Conservation (phyloP, 1,140 invertebrate genomes). For the Archivesica marissinica region DNA sequence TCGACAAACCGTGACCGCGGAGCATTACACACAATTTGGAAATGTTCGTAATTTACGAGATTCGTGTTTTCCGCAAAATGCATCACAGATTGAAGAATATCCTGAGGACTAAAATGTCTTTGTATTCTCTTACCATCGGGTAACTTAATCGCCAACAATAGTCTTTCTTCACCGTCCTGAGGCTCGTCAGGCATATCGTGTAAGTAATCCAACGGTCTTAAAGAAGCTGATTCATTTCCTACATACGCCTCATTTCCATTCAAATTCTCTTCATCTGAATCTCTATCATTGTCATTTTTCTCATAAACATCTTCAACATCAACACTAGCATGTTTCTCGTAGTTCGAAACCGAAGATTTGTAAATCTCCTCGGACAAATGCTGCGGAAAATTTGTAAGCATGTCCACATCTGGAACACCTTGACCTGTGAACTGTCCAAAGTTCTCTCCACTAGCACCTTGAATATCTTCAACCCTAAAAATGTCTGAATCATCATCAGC, state of each 20-base stretch:
- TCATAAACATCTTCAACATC: not conserved
- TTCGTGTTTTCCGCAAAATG: slow-evolving; percentile 54
- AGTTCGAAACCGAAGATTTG: slow-evolving; percentile 22
- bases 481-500: slow-evolving; percentile 34
- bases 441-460: slow-evolving; percentile 32
- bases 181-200: slow-evolving; percentile 40
- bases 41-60: slow-evolving; percentile 30
- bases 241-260: not conserved
- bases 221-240: not conserved
- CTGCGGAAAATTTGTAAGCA: slow-evolving; percentile 36
- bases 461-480: slow-evolving; percentile 47
- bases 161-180: not conserved
- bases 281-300: not conserved
- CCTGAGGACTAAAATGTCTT: slow-evolving; percentile 39
- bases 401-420: slow-evolving; percentile 24
- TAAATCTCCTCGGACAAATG: slow-evolving; percentile 44
- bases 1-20: slow-evolving; percentile 24
- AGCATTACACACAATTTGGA: slow-evolving; percentile 35
- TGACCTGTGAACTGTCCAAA: slow-evolving; percentile 16
- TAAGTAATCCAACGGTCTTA: slow-evolving; percentile 37
- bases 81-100: slow-evolving; percentile 24
- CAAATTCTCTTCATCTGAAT: not conserved
- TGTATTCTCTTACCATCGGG: slow-evolving; percentile 52
- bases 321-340: slow-evolving; percentile 22
- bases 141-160: slow-evolving; percentile 42